phyloP scores from a whole-genome alignment of 2,797 vertebrate genomes.

The Hypotaenidia okinawae region DNA sequence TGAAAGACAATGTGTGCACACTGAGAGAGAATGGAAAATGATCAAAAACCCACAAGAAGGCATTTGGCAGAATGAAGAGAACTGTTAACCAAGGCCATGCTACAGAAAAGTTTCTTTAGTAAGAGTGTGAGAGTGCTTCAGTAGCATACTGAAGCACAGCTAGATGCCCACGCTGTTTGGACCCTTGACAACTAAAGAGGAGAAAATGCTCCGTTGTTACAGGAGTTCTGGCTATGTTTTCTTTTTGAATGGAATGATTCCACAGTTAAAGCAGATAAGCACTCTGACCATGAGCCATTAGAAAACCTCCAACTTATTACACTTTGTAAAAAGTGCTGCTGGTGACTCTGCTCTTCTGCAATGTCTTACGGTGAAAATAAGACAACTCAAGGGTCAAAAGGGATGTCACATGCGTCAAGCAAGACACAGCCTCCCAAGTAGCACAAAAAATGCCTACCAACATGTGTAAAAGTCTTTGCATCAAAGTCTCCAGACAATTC shows the following conservation, averaged over 20 bases:
- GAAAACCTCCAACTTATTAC: background rate
- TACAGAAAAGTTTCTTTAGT: background rate
- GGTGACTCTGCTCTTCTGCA: background rate
- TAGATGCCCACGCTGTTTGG: background rate
- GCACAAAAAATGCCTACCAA: background rate
- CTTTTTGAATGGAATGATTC: background rate
- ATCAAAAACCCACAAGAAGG: background rate
- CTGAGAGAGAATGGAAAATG: background rate
- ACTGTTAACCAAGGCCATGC: background rate
- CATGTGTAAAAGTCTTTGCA: background rate
- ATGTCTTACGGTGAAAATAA: background rate
- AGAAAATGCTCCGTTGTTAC: slow-evolving; percentile 13
- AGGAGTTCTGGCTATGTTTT: background rate
- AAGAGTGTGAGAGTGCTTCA: background rate
- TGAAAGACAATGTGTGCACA: background rate
- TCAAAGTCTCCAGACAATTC: background rate
- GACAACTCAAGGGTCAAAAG: background rate
- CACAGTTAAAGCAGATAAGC: background rate
- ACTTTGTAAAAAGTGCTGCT: background rate
- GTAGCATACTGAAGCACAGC: background rate
- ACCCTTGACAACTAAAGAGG: background rate
- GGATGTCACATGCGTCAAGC: background rate
- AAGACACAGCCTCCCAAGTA: background rate
- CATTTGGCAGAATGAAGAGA: background rate
- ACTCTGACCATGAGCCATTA: slow-evolving; percentile 3